phyloP scores from a whole-genome alignment of 2,888 invertebrate species.

The Sinotaia quadrata region DNA sequence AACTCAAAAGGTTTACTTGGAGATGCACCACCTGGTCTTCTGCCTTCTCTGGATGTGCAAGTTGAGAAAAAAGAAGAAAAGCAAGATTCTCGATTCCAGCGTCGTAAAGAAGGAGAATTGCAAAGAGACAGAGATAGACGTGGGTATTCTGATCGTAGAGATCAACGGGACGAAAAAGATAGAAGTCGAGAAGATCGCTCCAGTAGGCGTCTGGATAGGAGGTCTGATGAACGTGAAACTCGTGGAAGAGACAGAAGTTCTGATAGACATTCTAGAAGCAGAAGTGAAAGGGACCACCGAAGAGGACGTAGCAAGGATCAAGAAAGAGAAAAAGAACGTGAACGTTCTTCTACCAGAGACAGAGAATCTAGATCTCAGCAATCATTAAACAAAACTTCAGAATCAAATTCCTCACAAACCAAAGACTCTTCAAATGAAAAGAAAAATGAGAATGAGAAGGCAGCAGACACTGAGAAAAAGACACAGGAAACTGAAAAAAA shows the following conservation, averaged over 20 bases:
- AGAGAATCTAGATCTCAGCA: slow-evolving; percentile 34
- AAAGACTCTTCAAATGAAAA: slow-evolving; percentile 7
- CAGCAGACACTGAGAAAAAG: slow-evolving; percentile 25
- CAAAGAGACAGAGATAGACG: slow-evolving; percentile 29
- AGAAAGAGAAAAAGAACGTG: slow-evolving; percentile 34
- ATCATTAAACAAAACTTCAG: slow-evolving; percentile 17
- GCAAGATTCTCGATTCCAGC: neutral
- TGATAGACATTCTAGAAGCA: slow-evolving; percentile 16
- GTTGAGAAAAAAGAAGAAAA: slow-evolving; percentile 8
- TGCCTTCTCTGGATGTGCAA: slow-evolving; percentile 3
- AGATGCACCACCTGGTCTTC: slow-evolving; percentile 31
- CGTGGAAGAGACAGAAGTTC: slow-evolving; percentile 30
- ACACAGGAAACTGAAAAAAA: slow-evolving; percentile 21
- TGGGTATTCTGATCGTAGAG: slow-evolving; percentile 33
- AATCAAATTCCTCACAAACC: neutral
- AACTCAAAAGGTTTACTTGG: slow-evolving; percentile 30
- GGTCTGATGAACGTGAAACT: slow-evolving; percentile 24
- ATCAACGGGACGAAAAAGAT: slow-evolving; percentile 32
- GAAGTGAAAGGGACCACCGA: slow-evolving; percentile 22
- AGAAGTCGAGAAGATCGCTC: slow-evolving; percentile 34
- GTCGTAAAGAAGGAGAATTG: slow-evolving; percentile 15
- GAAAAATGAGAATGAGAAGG: too few relatives aligned
- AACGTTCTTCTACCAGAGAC: slow-evolving; percentile 36
- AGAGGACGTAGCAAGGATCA: slow-evolving; percentile 32
- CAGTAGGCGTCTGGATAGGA: slow-evolving; percentile 30